Base-by-base conservation (phyloP, 2,797 vertebrate genomes). In the Channa striata region DNA sequence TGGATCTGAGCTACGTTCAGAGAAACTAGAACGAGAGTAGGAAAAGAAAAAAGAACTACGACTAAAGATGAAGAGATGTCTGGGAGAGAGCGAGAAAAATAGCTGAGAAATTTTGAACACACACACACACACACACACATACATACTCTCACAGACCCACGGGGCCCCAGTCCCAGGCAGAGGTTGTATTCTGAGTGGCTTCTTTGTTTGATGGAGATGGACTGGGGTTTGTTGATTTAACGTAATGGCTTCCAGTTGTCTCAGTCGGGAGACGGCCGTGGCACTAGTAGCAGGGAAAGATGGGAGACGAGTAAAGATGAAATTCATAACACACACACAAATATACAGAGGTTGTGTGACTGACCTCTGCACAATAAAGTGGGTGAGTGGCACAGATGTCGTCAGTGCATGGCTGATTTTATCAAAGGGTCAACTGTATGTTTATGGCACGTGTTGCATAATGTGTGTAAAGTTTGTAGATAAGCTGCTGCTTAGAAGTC, bases 211-310 rank as follows among this genome's bases (percentile, higher is more conserved):
- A 82, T 63, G 53, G 67, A 68, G 72, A 72, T 11, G 14, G 70
- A 46, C 58, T 49, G 56, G 58, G 68, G 69, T 87, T 85, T 84
- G 82, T 86, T 89, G 77, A 84, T 79, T 85, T 89, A 84, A 83
- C 76, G 62, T 84, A 83, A 87, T 82, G 63, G 74, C 62, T 88
- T 78, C 77, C 74, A 87, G 72, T 87, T 67, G 80, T 68, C 70
- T 77, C 60, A 62, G 73, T 53, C 68, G 47, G 75, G 47, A 78
- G 34, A 74, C 30, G 59, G 4, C 39, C 3, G 17, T 68, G 76
- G 81, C 56, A 59, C 80, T 68, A 43, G 59, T 39, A 25, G 60
- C 67, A 59, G 1, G 72, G 49, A 54, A 34, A 56, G 68, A 72
- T 42, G 4, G 36, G 19, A 36, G 46, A 69, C 50, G 21, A 64